phyloP scores from a whole-genome alignment of 1,140 invertebrate species.

The Achroia grisella region DNA sequence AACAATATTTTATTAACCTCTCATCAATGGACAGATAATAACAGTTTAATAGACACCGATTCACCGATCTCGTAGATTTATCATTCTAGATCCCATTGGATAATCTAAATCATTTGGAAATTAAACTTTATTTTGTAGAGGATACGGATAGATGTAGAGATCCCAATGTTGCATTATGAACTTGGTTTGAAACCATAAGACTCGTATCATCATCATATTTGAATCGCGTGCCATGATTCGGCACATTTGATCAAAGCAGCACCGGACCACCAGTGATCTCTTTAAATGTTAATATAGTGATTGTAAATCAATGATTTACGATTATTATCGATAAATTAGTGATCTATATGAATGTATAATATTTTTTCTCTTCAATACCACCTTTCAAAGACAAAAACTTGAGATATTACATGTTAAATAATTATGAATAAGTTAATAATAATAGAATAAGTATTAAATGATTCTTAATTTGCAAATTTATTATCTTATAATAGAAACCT shows the following conservation, averaged over 20 bases:
- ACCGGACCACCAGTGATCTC: constrained; percentile 60
- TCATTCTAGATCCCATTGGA: too few relatives aligned
- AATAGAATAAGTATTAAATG: too few relatives aligned
- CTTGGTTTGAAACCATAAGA: constrained; percentile 37
- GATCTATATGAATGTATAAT: neutral
- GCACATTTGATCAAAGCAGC: constrained; percentile 59
- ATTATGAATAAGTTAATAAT: too few relatives aligned
- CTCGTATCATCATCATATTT: constrained; percentile 64
- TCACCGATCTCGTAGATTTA: constrained; percentile 38
- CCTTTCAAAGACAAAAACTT: too few relatives aligned
- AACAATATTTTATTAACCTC: constrained; percentile 67
- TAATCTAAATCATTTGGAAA: constrained; percentile 3
- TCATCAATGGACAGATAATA: constrained; percentile 60
- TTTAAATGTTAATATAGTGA: constrained; percentile 28
- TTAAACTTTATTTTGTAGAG: constrained; percentile 18
- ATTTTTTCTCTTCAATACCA: too few relatives aligned
- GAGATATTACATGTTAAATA: too few relatives aligned
- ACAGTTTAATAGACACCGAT: constrained; percentile 65
- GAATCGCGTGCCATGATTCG: constrained; percentile 69
- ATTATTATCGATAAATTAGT: constrained; percentile 3
- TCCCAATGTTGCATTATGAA: constrained; percentile 7
- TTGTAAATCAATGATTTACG: constrained; percentile 4
- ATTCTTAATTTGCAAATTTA: too few relatives aligned
- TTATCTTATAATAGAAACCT: too few relatives aligned
- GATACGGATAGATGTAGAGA: constrained; percentile 11